Base-by-base conservation (phyloP, 2,113 vertebrate genomes). In the Orycteropus afer region DNA sequence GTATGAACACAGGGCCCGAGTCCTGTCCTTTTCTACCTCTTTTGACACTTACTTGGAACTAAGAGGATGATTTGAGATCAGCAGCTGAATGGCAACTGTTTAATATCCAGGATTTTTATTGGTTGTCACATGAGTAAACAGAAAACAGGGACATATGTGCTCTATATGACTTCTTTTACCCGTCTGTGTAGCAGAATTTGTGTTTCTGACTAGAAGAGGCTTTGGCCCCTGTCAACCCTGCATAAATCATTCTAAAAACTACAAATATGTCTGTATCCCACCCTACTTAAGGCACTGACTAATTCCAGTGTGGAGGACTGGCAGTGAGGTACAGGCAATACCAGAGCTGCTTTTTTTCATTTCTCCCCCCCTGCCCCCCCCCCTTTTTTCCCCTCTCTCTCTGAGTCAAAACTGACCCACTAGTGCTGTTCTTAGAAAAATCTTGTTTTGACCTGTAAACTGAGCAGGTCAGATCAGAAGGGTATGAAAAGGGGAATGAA, bases 401-500 rank as follows among this genome's bases (percentile, higher is more conserved):
- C 59, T 55, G 40, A 90, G 29, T 91, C 89, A 71, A 57, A 92
- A 92, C 47, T 57, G 18, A 95, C 57, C 53, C 86, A 47, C 34
- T n/a, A 20, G n/a, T 25, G 5, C 53, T 51, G 17, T 77, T 67
- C 40, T 51, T 53, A 32, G 73, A 59, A 73, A 84, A 82, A 12
- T 29, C 86, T 65, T 86, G 55, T 79, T 86, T 77, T 76, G 89
- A 77, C 91, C 63, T 67, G 45, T 57, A 34, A 90, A 27, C 81
- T 29, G 42, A 92, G 51, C 76, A 63, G 53, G 51, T 91, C 63
- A 55, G 83, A 59, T 82, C 59, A 82, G 84, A 89, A 88, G 49
- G 61, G 45, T 45, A 6, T 40, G 73, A 32, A 55, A 47, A 45
- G 47, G 57, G 27, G 8, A n/a, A 51, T 25, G 22, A 34, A 57